These are phyloP conservation scores for Uropetala carovei DNA, from an alignment of 2,888 invertebrate genomes.

Conservation along the genomic window DNA sequence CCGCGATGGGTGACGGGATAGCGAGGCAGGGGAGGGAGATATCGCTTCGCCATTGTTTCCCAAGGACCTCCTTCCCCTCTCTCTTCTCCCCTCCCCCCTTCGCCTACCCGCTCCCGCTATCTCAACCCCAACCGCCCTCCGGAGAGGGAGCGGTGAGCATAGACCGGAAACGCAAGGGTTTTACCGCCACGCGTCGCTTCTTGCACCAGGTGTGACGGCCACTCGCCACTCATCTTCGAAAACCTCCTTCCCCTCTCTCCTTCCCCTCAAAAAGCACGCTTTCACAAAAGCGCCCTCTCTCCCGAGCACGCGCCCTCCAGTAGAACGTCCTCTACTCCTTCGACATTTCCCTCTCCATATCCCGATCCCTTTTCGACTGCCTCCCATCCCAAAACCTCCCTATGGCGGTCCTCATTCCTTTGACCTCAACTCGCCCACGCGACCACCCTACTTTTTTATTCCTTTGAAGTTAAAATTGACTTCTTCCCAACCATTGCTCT, in stretches of 20 bases:
- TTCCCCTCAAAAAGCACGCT: neutral
- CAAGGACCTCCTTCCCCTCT: neutral
- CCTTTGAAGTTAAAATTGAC: conserved; percentile 27
- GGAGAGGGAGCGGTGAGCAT: conserved; percentile 22
- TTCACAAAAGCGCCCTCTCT: no score
- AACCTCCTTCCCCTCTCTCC: neutral
- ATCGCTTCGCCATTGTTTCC: neutral
- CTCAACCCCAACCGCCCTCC: neutral
- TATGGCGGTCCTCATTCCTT: neutral
- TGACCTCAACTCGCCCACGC: neutral
- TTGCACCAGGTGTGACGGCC: conserved; percentile 51
- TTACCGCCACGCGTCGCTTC: conserved; percentile 56
- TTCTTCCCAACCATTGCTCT: neutral
- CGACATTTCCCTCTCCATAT: neutral
- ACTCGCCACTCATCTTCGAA: neutral
- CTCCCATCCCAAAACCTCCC: neutral
- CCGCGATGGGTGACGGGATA: conserved; percentile 50
- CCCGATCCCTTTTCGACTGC: neutral
- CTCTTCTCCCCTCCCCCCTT: neutral
- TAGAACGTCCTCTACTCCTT: no score
- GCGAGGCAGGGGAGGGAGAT: neutral
- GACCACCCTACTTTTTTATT: neutral
- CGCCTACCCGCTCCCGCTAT: neutral
- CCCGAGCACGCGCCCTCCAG: no score
- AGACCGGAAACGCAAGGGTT: conserved; percentile 48